A percentile compares a stretch with the other conserved stretches of the same genome.
Evolutionary conservation across 1,140 invertebrate genomes (phyloP).

Genomic region (Drosophila suzukii): DNA sequence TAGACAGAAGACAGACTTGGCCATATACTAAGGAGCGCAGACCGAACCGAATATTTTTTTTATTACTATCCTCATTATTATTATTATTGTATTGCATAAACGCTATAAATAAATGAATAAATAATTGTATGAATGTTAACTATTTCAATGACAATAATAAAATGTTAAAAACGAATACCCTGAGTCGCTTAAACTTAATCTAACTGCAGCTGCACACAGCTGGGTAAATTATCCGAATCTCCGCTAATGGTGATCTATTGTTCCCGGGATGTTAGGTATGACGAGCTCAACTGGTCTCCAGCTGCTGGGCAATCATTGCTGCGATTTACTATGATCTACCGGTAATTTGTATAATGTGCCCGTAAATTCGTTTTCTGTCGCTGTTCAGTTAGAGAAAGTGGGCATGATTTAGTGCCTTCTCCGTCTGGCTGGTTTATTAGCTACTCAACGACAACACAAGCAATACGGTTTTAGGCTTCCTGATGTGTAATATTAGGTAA

Average conservation of each 20-base stretch:
- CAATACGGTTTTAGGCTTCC: not conserved
- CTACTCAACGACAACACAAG: too few relatives aligned
- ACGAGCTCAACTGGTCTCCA: conserved; percentile 18
- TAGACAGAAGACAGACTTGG: conserved; percentile 12
- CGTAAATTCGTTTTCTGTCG: not conserved
- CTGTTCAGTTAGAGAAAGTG: not conserved
- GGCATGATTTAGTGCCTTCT: not conserved
- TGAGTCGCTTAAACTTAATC: conserved; percentile 4
- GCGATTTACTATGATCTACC: not conserved
- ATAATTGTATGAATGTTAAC: conserved; percentile 81
- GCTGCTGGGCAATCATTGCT: conserved; percentile 14
- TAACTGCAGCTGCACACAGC: not conserved
- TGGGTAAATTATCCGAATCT: not conserved
- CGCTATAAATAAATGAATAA: conserved; percentile 64
- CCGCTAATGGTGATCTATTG: conserved; percentile 25
- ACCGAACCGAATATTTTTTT: conserved; percentile 8
- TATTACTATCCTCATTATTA: conserved; percentile 41
- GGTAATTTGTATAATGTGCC: conserved; percentile 6
- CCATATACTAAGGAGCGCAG: conserved; percentile 2
- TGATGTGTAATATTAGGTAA: too few relatives aligned
- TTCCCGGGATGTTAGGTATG: too few relatives aligned
- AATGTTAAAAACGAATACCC: conserved; percentile 66
- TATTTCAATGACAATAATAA: conserved; percentile 82
- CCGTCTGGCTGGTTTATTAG: not conserved
- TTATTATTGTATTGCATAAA: conserved; percentile 67